Evolutionary conservation across 1,140 invertebrate genomes (phyloP).

Genomic region (Drosophila pectinifera): DNA sequence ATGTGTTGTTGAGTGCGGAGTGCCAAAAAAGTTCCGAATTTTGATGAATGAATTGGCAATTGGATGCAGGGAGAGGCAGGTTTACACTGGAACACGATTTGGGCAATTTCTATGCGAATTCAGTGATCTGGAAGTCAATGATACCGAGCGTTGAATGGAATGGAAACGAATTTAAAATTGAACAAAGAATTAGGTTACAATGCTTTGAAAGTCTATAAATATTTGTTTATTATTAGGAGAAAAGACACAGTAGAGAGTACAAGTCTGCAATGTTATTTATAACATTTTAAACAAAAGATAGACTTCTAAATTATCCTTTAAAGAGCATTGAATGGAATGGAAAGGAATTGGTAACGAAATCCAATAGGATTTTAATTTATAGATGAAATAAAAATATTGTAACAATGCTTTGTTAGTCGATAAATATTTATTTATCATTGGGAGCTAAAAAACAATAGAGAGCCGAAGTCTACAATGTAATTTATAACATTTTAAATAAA

Average conservation of each 20-base stretch:
- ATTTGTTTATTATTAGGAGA: no score
- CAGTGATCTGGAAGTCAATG: conserved; percentile 21
- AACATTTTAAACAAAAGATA: no score
- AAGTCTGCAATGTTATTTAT: no score
- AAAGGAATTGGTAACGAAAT: conserved; percentile 5
- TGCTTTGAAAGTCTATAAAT: no score
- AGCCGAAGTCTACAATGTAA: no score
- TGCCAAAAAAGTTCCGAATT: conserved; percentile 39
- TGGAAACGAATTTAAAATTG: no score
- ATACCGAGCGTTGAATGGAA: conserved; percentile 4
- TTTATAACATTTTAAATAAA: no score
- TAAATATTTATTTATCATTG: no score
- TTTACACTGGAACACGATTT: not conserved
- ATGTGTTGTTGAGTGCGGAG: conserved; percentile 18
- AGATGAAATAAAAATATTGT: not conserved
- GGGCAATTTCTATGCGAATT: not conserved
- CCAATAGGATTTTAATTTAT: not conserved
- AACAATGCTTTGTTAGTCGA: not conserved
- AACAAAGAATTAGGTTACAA: no score
- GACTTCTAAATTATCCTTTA: no score
- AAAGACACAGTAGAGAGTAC: no score
- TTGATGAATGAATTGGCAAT: conserved; percentile 47
- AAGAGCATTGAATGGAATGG: not conserved
- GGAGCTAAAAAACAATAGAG: no score
- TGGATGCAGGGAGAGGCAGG: not conserved